phyloP scores from a whole-genome alignment of 2,888 invertebrate genomes.

The Acanthosoma haemorrhoidale region DNA sequence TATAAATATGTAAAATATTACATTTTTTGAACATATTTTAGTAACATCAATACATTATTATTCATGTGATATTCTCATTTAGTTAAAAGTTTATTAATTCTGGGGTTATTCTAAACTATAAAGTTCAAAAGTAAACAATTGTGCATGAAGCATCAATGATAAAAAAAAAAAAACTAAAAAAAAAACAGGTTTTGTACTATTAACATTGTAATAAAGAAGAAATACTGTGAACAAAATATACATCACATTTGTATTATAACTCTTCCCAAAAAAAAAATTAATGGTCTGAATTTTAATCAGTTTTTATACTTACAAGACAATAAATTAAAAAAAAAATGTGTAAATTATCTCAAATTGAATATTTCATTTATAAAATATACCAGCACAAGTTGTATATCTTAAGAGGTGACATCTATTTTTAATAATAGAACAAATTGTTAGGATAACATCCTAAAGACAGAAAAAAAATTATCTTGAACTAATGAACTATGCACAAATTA shows the following conservation, averaged over 20 bases:
- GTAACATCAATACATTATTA: conserved; percentile 11
- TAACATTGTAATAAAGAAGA: conserved; percentile 33
- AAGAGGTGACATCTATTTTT: conserved; percentile 35
- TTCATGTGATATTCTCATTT: conserved; percentile 19
- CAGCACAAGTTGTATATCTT: conserved; percentile 34
- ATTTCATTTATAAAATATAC: conserved; percentile 27
- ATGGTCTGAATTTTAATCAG: conserved; percentile 26
- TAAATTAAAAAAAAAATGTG: conserved; percentile 32
- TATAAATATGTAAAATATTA: conserved; percentile 21
- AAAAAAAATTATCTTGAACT: neutral
- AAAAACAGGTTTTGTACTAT: conserved; percentile 31
- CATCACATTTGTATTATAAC: conserved; percentile 32
- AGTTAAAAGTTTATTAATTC: conserved; percentile 10
- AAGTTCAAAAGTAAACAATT: conserved; percentile 2
- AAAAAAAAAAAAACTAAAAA: neutral
- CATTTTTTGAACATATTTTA: conserved; percentile 21
- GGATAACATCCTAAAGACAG: neutral
- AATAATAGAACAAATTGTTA: conserved; percentile 32
- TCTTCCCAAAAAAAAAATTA: conserved; percentile 26
- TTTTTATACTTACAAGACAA: conserved; percentile 36
- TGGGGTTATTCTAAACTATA: conserved; percentile 15
- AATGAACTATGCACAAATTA: no score
- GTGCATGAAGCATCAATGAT: conserved; percentile 10
- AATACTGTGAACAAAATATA: conserved; percentile 27
- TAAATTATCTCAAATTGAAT: conserved; percentile 10